A percentile compares a stretch with the other conserved stretches of the same genome.
Evolutionary conservation across 2,888 invertebrate genomes (phyloP).

Genomic region (Lumbricus terrestris): DNA sequence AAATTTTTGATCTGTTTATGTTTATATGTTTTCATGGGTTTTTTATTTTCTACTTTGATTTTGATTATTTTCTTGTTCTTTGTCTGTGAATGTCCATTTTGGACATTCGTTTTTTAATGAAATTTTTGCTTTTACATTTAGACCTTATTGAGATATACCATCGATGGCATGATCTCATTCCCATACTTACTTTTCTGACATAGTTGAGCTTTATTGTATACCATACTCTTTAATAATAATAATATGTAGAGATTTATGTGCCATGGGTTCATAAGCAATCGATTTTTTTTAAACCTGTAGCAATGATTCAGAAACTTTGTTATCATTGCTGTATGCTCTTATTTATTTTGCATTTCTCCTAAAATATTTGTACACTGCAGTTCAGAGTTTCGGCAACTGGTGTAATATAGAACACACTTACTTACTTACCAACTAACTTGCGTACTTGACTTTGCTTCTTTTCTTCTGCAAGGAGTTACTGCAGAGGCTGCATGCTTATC

Average conservation of each 20-base stretch:
- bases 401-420: too few relatives aligned
- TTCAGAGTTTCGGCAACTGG: too few relatives aligned
- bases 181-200: neutral
- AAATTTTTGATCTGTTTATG: neutral
- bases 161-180: neutral
- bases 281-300: too few relatives aligned
- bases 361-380: too few relatives aligned
- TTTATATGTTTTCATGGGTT: neutral
- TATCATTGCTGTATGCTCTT: too few relatives aligned
- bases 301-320: too few relatives aligned
- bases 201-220: neutral
- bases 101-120: neutral
- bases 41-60: neutral
- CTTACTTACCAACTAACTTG: too few relatives aligned
- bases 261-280: too few relatives aligned
- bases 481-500: conserved; percentile 44
- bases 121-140: neutral
- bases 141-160: neutral
- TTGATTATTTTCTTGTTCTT: neutral
- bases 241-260: too few relatives aligned
- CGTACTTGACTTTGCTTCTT: too few relatives aligned
- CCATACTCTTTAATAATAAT: too few relatives aligned
- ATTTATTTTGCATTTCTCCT: too few relatives aligned
- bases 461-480: conserved; percentile 42
- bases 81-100: neutral